Base-by-base conservation (phyloP, 2,797 vertebrate species). In the Xiphorhynchus erythropygius region DNA sequence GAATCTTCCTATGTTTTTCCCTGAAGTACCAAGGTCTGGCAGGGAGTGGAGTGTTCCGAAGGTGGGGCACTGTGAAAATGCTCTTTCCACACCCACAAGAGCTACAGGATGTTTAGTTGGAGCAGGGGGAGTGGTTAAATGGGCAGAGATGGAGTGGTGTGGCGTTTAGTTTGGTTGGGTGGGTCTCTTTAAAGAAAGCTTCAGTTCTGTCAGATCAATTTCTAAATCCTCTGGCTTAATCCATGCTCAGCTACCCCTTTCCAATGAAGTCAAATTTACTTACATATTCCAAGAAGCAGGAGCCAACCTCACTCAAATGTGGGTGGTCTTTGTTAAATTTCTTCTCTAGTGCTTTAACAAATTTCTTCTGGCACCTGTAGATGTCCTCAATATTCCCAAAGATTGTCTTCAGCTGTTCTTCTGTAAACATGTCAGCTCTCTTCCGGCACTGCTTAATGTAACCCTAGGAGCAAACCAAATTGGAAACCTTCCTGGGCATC, bases 351-450 rank as follows among this genome's bases (percentile, higher is more conserved):
- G 97, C 98, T 96, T 98, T 99, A 77, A 99, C 98, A 83, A 99
- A 99, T 93, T 98, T 99, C 94, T 99, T 99, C 97, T 99, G 99
- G 97, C 99, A 99, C 55, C 98, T 98, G 96, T 99, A 99, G 95
- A 99, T 99, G 28, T 99, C 99, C 84, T 99, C 99, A 8, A 99
- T 99, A 90, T 99, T 99, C 42, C 99, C 98, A 64, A 99, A 99
- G 97, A 99, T 99, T 93, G 98, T 99, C 30, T 97, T 98, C 53
- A 99, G 98, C 96, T 99, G 99, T 69, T 99, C 99, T 39, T 99
- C 99, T 0, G 97, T 99, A 97, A 99, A 99, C 99, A 99, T 99
- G 96, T 99, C 99, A 0, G 98, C 99, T 73, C 99, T 98, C 96
- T 98, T 99, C 71, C 99, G 99, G 78, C 99, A 99, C 97, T 99